Base-by-base conservation (phyloP, 64 coral and sea anemone genomes). In the Pachyseris speciosa region DNA sequence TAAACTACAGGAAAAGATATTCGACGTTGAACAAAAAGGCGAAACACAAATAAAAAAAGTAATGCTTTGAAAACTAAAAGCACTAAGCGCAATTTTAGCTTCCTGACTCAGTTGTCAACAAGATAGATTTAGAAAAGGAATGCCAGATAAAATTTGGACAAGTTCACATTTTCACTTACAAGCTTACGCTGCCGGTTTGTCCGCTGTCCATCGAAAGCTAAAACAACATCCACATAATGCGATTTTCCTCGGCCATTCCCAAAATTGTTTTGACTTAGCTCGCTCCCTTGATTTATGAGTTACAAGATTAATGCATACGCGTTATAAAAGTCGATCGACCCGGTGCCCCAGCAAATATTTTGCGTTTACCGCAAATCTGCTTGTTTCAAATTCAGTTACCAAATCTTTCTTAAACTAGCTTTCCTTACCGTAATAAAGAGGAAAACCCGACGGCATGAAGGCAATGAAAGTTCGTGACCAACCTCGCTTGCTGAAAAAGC, bases 341-440 rank as follows among this genome's bases (percentile, higher is more conserved):
- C 7, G 37, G 38, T n/a, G n/a, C n/a, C n/a, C n/a, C n/a, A n/a
- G n/a, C n/a, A n/a, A n/a, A n/a, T n/a, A 57, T 57, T 51, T 58
- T 3, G 22, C 20, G 33, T 19, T 19, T 9, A 76, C 32, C 53
- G 32, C 77, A 41, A n/a, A 58, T 13, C 42, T 9, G 48, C 26
- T 32, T 64, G 26, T 64, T 26, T 68, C 4, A 8, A 37, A 15
- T 36, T 68, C 12, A 2, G 26, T 26, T 26, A 37, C 34, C 32
- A 34, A 68, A 71, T 71, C 5, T 19, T 39, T 19, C 2, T 39
- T 10, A 61, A 36, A 25, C 37, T 61, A 36, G 10, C 31, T 16
- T 63, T 60, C 10, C 77, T 81, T 81, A 81, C 77, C 77, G 77
- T 81, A 81, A 81, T 81, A 81, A 20, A 42, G 77, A 2, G 77